Conservation (phyloP, 2,797 vertebrate genomes). For the Decapterus maruadsi region DNA sequence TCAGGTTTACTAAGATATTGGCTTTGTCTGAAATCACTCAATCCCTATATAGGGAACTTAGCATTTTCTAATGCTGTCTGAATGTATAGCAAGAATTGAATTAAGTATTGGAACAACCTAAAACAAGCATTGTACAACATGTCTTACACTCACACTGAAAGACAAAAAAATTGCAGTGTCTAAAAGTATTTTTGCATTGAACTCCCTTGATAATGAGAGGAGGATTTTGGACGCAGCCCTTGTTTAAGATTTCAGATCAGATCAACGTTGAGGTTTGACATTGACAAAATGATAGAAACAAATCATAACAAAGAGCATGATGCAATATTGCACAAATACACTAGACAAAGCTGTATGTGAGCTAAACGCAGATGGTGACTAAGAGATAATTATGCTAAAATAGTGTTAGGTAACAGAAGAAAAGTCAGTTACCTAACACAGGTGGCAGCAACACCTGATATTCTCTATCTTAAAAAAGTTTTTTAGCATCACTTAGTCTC, state of each 20-base stretch:
- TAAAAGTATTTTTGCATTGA: too few relatives aligned
- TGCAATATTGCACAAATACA: neutral
- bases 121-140: too few relatives aligned
- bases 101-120: too few relatives aligned
- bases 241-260: constrained; percentile 6
- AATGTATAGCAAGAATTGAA: too few relatives aligned
- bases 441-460: neutral
- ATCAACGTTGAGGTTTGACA: neutral
- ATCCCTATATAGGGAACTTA: too few relatives aligned
- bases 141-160: too few relatives aligned
- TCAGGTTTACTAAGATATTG: neutral
- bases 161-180: too few relatives aligned
- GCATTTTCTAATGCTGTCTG: too few relatives aligned
- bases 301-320: constrained; percentile 5
- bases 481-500: neutral
- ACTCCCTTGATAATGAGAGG: too few relatives aligned
- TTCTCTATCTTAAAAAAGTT: neutral
- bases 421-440: neutral
- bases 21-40: too few relatives aligned
- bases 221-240: neutral
- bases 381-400: neutral
- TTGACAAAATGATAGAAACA: constrained; percentile 2
- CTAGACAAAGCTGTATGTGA: neutral
- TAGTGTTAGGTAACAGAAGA: neutral
- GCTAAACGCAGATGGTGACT: neutral